These are phyloP conservation scores for Leptobrachium ailaonicum DNA, from an alignment of 2,113 vertebrate species.

Conservation along the genomic window DNA sequence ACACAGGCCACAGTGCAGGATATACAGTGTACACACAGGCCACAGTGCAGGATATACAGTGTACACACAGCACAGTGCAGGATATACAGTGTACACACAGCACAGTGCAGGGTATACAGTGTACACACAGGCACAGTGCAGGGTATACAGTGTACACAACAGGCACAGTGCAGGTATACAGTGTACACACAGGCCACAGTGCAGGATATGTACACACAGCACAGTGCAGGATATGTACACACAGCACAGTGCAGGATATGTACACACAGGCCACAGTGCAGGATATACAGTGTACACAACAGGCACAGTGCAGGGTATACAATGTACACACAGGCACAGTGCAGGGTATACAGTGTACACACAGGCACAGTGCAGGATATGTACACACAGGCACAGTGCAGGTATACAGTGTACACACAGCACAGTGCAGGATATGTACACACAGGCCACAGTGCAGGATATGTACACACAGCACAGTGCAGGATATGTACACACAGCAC, in stretches of 20 bases:
- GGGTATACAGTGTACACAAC: neutral
- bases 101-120: neutral
- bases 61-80: neutral
- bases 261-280: slow-evolving; percentile 14
- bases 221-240: fast-evolving
- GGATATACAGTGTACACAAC: neutral
- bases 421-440: fast-evolving
- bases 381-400: no score
- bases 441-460: no score
- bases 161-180: no score
- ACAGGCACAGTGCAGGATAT: no score
- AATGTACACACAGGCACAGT: slow-evolving; percentile 11
- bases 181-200: no score
- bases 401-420: neutral
- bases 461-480: neutral
- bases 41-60: neutral
- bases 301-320: neutral
- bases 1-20: no score
- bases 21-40: neutral
- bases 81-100: neutral
- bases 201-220: neutral
- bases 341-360: neutral
- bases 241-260: no score
- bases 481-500: slow-evolving; percentile 35
- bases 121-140: slow-evolving; percentile 12